Percentiles rank a stretch among this genome's conserved stretches.
Conservation (phyloP, 2,797 vertebrate genomes). For the Rhinogobio ventralis region DNA sequence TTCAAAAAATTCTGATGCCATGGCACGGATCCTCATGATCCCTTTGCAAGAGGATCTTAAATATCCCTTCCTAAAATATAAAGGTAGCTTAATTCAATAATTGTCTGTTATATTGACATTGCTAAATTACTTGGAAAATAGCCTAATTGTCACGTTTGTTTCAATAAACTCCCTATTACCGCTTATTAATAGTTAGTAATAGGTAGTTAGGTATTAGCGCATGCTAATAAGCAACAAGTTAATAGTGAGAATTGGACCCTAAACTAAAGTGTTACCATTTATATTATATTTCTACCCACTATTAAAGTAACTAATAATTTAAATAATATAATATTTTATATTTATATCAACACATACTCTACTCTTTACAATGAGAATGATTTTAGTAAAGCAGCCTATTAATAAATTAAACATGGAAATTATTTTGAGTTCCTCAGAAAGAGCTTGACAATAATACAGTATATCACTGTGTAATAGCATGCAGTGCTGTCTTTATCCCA, state of each 20-base stretch:
- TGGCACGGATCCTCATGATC: not conserved
- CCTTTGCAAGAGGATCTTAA: not conserved
- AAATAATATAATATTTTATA: too few relatives aligned
- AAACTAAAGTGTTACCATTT: too few relatives aligned
- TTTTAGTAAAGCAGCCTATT: not conserved
- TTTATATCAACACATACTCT: too few relatives aligned
- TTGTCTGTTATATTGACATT: not conserved
- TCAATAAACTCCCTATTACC: too few relatives aligned
- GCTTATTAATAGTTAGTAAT: too few relatives aligned
- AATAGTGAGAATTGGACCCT: too few relatives aligned
- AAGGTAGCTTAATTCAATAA: not conserved
- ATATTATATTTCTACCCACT: not conserved
- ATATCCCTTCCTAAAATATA: not conserved
- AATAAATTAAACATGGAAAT: not conserved
- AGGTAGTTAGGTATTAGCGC: too few relatives aligned
- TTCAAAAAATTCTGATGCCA: not conserved
- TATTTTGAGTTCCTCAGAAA: not conserved
- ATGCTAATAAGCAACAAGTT: too few relatives aligned
- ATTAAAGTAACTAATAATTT: not conserved
- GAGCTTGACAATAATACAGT: not conserved
- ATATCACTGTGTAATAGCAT: not conserved
- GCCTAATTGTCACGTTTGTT: not conserved
- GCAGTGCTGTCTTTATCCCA: conserved; percentile 1
- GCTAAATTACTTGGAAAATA: not conserved
- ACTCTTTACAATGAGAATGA: too few relatives aligned